Conservation (phyloP, 2,113 vertebrate species). For the Macrotis lagotis region DNA sequence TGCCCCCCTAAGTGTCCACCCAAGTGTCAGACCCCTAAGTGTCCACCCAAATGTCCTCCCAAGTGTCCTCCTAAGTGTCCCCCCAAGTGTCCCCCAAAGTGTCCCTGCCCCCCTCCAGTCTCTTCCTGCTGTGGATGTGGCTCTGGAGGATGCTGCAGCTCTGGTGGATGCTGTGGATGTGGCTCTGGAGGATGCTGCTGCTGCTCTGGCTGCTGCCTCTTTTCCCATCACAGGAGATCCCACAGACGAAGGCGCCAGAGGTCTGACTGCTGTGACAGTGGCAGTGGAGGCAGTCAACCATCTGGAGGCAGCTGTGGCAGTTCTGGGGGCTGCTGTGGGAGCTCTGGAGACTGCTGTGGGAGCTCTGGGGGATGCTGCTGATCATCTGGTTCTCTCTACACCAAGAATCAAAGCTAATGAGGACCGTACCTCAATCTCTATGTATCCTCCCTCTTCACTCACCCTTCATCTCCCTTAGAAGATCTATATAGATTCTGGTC, state of each 20-base stretch:
- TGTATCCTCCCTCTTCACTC: neutral
- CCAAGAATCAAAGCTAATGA: neutral
- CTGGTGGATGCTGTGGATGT: neutral
- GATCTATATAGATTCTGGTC: neutral
- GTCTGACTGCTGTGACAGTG: neutral
- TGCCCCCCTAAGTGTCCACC: neutral
- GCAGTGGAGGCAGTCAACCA: neutral
- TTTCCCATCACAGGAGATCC: neutral
- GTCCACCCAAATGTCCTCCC: neutral
- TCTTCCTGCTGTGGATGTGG: neutral
- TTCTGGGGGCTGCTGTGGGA: neutral
- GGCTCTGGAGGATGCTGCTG: no score
- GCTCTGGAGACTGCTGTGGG: neutral
- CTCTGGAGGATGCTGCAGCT: neutral
- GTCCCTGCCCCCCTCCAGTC: no score
- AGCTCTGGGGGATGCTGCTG: neutral
- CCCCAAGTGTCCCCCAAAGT: no score
- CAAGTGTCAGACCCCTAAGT: neutral
- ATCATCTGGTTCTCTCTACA: neutral
- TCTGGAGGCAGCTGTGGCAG: neutral
- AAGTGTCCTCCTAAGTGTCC: neutral
- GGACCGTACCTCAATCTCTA: neutral
- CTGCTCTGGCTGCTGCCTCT: neutral
- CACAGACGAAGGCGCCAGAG: neutral
- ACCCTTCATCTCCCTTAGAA: neutral